Evolutionary conservation across 2,888 invertebrate genomes (phyloP), one percentile per base, ranked within the genome.

Genomic region (Chironomus riparius): DNA sequence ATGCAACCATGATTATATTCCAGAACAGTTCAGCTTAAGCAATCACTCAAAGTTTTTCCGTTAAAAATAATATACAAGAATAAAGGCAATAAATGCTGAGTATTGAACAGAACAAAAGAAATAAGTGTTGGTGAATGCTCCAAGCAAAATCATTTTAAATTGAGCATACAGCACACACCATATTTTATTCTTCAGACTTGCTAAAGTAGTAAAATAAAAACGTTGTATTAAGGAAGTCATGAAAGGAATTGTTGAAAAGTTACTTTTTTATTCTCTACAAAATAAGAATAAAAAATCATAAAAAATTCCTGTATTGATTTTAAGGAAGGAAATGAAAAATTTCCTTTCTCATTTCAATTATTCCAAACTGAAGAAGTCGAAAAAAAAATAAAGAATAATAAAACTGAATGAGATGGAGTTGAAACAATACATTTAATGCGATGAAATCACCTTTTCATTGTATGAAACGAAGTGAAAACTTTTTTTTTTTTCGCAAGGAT

Each of bases 311-410:
- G 21, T 62, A 65, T 65, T 65, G 65, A 65, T 65, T 65, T 24
- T 7, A 65, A 65, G 65, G 65, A 65, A 65, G 65, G 65, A 65
- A 65, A 65, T 22, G 65, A 65, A 24, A 65, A 65, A 65, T 65
- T 65, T 65, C 65, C 22, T 65, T 5, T 21, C 21, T 65, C 65
- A 7, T 24, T 65, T 22, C 65, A 21, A 21, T 65, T 65, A 21
- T 24, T 65, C 4, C 65, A 56, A 10, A 38, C 56, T n/a, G 6
- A 18, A 56, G 56, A 18, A 56, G 18, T 56, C 15, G 56, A 18
- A 15, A 18, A 56, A 10, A 15, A 18, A 38, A 38, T 38, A 38
- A 7, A 38, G 10, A 38, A 38, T 38, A 38, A 38, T 38, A 28
- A 28, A 50, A 15, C 10, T 56, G n/a, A 56, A 56, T 15, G 15